phyloP scores from a whole-genome alignment of 2,113 vertebrate species.

The Carassius auratus region DNA sequence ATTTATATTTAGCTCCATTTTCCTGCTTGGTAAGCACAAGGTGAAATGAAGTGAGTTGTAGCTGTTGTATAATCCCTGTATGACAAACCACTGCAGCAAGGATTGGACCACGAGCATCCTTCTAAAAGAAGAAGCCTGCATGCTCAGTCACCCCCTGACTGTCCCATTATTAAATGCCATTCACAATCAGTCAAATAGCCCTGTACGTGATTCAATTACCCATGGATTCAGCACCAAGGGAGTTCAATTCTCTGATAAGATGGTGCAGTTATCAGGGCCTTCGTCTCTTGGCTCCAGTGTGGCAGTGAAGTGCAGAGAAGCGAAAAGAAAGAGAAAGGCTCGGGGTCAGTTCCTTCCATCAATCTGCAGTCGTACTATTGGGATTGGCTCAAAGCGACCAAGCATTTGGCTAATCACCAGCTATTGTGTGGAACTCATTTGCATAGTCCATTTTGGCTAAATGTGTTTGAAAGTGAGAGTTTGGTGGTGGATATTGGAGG shows the following conservation, averaged over 20 bases:
- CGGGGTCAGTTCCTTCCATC: slow-evolving; percentile 38
- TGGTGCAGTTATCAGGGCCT: slow-evolving; percentile 21
- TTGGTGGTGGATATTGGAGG: too few species aligned
- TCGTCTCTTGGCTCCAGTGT: slow-evolving; percentile 38
- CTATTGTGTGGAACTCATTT: slow-evolving; percentile 49
- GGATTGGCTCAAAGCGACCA: slow-evolving; percentile 34
- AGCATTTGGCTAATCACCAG: slow-evolving; percentile 41
- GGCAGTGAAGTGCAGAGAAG: slow-evolving; percentile 3
- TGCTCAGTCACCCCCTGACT: not conserved
- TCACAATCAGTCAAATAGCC: slow-evolving; percentile 49
- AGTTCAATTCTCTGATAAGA: slow-evolving; percentile 55
- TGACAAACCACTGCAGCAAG: slow-evolving; percentile 50
- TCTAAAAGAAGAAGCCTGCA: not conserved
- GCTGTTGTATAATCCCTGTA: slow-evolving; percentile 56
- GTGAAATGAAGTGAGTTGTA: slow-evolving; percentile 46
- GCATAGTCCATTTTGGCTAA: slow-evolving; percentile 9
- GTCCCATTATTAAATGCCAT: slow-evolving; percentile 21
- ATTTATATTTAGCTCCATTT: slow-evolving; percentile 53
- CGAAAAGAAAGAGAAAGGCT: slow-evolving; percentile 16
- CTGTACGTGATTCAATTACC: slow-evolving; percentile 54
- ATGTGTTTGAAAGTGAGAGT: slow-evolving; percentile 23
- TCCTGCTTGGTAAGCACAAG: slow-evolving; percentile 36
- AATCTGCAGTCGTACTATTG: slow-evolving; percentile 45
- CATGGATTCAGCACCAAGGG: slow-evolving; percentile 35
- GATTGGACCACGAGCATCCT: not conserved